These are phyloP conservation scores for Sinocyclocheilus anshuiensis DNA, from an alignment of 2,113 vertebrate species.

Conservation along the genomic window DNA sequence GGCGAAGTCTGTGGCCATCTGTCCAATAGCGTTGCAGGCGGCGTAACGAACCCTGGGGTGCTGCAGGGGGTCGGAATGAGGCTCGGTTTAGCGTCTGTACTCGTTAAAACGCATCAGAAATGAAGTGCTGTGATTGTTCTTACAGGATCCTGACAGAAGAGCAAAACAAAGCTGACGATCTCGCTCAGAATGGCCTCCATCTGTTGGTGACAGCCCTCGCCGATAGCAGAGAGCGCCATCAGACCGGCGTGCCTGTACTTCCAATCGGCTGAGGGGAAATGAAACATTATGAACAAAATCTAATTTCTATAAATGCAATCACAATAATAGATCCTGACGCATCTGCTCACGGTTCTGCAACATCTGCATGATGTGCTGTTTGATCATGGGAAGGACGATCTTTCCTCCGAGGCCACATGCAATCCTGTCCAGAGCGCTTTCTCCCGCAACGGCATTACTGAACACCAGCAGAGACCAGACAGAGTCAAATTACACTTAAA, in stretches of 20 bases:
- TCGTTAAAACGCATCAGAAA: background rate
- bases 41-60: constrained; percentile 95
- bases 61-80: constrained; percentile 68
- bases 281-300: background rate
- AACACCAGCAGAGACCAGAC: background rate
- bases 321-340: background rate
- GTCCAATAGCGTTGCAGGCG: constrained; percentile 95
- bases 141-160: constrained; percentile 94
- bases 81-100: background rate
- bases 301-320: background rate
- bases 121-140: constrained; percentile 62
- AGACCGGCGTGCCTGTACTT: constrained; percentile 94
- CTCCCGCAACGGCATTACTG: constrained; percentile 96
- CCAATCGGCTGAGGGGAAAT: constrained; percentile 85
- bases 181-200: constrained; percentile 98
- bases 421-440: constrained; percentile 95
- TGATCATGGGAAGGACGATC: constrained; percentile 96
- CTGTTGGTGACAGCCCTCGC: constrained; percentile 98
- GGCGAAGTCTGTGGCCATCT: constrained; percentile 99
- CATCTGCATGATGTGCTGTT: constrained; percentile 99
- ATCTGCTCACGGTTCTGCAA: constrained; percentile 91
- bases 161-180: constrained; percentile 93
- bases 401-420: constrained; percentile 97
- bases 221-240: constrained; percentile 97
- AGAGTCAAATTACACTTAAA: too few relatives aligned